Percentiles rank a stretch among this genome's conserved stretches.
Conservation (phyloP, 64 coral and sea anemone species). For the Porites lutea region DNA sequence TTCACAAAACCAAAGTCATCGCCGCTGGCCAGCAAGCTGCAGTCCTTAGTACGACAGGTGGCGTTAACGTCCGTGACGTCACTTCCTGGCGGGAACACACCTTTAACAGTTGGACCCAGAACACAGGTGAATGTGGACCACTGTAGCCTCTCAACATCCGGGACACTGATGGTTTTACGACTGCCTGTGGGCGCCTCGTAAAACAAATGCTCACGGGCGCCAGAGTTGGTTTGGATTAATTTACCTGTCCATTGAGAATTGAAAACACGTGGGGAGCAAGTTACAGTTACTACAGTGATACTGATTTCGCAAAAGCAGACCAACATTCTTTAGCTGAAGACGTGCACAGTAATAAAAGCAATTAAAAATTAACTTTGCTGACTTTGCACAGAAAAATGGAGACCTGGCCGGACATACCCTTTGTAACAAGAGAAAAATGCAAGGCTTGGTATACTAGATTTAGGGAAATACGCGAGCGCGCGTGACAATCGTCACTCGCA, state of each 20-base stretch:
- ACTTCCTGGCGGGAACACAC: constrained; percentile 88
- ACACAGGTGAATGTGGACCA: constrained; percentile 94
- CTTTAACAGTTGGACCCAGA: constrained; percentile 91
- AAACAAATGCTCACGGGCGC: constrained; percentile 93
- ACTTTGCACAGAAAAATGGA: no score
- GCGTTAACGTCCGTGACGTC: constrained; percentile 98
- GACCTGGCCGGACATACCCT: no score
- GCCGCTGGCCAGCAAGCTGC: constrained; percentile 87
- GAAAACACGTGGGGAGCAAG: neutral
- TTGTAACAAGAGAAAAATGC: no score
- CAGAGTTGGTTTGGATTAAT: constrained; percentile 94
- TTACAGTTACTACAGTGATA: no score
- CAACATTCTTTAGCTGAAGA: no score
- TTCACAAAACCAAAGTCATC: constrained; percentile 99
- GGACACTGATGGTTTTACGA: constrained; percentile 87
- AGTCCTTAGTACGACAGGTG: constrained; percentile 85
- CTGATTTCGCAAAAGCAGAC: neutral
- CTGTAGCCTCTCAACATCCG: constrained; percentile 81
- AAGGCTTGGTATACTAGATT: no score
- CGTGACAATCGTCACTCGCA: no score
- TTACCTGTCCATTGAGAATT: constrained; percentile 58
- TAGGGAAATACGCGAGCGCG: no score
- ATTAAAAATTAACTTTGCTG: no score
- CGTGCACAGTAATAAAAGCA: no score
- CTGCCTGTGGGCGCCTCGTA: constrained; percentile 83